Conservation (phyloP, 2,888 invertebrate genomes). For the Petrolisthes manimaculis region DNA sequence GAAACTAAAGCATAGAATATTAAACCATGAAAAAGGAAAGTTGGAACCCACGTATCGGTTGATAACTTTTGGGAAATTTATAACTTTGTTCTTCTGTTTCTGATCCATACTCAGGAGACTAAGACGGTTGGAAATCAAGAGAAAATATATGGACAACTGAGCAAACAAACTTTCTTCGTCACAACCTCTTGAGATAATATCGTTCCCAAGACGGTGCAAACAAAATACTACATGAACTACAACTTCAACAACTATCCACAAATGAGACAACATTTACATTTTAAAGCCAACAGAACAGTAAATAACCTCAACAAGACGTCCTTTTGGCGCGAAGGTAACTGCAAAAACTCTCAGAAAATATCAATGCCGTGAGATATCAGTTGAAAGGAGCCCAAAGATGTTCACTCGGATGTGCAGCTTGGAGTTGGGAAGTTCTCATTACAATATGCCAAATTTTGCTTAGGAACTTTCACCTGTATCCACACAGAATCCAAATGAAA, state of each 20-base stretch:
- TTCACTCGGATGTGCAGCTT: slow-evolving; percentile 12
- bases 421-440: not conserved
- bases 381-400: slow-evolving; percentile 19
- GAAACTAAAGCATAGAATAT: too few relatives aligned
- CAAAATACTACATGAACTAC: not conserved
- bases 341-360: slow-evolving; percentile 10
- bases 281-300: slow-evolving; percentile 1
- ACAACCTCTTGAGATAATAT: not conserved
- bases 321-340: slow-evolving; percentile 6
- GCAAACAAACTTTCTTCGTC: not conserved
- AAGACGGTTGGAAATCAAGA: not conserved
- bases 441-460: not conserved
- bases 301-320: slow-evolving; percentile 14
- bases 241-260: slow-evolving; percentile 20
- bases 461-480: not conserved
- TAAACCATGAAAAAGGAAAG: not conserved
- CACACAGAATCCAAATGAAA: slow-evolving; percentile 29
- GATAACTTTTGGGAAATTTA: not conserved
- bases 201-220: not conserved
- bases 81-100: not conserved
- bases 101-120: not conserved
- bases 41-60: not conserved
- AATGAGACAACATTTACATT: not conserved
- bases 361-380: slow-evolving; percentile 18
- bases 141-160: not conserved